Conservation (phyloP, 2,113 vertebrate genomes). For the Scopus umbretta region DNA sequence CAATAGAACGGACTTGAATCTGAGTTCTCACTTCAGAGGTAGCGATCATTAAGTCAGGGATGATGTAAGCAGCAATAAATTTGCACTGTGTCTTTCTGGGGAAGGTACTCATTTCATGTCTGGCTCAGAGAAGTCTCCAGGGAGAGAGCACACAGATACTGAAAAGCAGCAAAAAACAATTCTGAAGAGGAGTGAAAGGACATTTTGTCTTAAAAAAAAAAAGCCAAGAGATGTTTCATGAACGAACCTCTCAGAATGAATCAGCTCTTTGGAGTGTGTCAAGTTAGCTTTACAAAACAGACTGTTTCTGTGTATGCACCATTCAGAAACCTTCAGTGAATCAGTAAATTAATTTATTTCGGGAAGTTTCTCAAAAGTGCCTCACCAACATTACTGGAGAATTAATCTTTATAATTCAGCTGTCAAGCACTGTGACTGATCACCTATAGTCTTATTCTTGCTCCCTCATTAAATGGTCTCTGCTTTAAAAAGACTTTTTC, state of each 20-base stretch:
- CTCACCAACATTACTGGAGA: neutral
- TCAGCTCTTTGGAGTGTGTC: neutral
- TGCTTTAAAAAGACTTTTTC: neutral
- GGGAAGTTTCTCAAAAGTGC: neutral
- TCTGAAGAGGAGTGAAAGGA: neutral
- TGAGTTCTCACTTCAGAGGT: neutral
- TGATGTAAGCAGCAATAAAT: neutral
- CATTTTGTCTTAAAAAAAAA: neutral
- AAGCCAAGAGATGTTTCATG: neutral
- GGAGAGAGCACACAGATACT: neutral
- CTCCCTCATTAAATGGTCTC: constrained; percentile 4
- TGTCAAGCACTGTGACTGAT: constrained; percentile 30
- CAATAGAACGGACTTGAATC: neutral
- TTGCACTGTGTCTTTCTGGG: neutral
- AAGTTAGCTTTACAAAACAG: constrained; percentile 6
- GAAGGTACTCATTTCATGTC: neutral
- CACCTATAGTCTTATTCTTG: neutral
- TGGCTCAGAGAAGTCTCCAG: neutral
- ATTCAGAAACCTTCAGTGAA: neutral
- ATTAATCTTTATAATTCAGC: constrained; percentile 40
- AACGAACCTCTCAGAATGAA: constrained; percentile 1
- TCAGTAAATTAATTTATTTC: neutral
- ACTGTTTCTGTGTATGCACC: neutral
- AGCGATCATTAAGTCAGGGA: neutral
- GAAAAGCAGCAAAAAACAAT: neutral